Evolutionary conservation across 2,888 invertebrate genomes (phyloP).

Genomic region (Megamerina dolium): DNA sequence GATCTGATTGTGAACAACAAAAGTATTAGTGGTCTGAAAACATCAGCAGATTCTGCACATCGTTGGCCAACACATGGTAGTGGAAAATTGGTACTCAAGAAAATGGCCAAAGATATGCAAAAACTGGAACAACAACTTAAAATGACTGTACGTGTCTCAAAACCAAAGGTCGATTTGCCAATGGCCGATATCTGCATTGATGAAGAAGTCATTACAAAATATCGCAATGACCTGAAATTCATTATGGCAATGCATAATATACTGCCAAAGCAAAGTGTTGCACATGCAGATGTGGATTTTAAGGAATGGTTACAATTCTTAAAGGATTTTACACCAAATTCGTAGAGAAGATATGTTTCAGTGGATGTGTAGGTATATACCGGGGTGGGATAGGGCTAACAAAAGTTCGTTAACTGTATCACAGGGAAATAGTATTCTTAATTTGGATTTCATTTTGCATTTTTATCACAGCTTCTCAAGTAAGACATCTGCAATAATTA

Average conservation of each 20-base stretch:
- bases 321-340: constrained; percentile 14
- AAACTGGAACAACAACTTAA: constrained; percentile 25
- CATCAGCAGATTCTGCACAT: constrained; percentile 22
- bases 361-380: no score
- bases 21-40: constrained; percentile 22
- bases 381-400: no score
- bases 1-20: constrained; percentile 26
- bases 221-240: constrained; percentile 32
- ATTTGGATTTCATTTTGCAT: no score
- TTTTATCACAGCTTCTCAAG: no score
- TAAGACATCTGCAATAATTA: no score
- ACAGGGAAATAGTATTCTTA: no score
- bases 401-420: no score
- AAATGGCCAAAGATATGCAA: constrained; percentile 25
- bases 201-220: constrained; percentile 23
- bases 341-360: constrained; percentile 6
- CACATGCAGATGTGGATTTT: constrained; percentile 23
- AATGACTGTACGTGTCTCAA: constrained; percentile 25
- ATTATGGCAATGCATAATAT: constrained; percentile 24
- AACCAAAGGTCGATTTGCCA: constrained; percentile 32
- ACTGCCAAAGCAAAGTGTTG: constrained; percentile 21
- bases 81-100: constrained; percentile 22
- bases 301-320: constrained; percentile 24
- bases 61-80: constrained; percentile 20
- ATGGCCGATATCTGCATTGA: constrained; percentile 29